Evolutionary conservation across 2,888 invertebrate species (phyloP).

Genomic region (Eupsilia transversa): DNA sequence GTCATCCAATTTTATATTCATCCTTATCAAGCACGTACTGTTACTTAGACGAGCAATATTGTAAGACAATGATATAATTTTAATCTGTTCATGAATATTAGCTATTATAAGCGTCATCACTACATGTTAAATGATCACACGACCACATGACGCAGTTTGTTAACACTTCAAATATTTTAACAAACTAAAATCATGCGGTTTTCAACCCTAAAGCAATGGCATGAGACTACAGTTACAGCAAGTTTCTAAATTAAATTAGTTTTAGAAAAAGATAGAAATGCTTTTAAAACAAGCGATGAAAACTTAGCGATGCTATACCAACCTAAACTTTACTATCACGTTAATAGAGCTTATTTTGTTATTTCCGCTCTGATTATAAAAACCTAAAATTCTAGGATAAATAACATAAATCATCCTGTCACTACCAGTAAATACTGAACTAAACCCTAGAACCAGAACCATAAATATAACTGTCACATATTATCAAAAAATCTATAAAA

Average conservation of each 20-base stretch:
- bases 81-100: slow-evolving; percentile 52
- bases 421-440: slow-evolving; percentile 1
- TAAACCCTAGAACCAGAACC: slow-evolving; percentile 36
- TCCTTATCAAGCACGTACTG: slow-evolving; percentile 30
- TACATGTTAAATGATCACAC: slow-evolving; percentile 58
- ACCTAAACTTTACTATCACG: slow-evolving; percentile 44
- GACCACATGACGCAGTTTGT: slow-evolving; percentile 41
- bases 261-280: slow-evolving; percentile 16
- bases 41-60: slow-evolving; percentile 32
- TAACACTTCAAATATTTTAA: slow-evolving; percentile 35
- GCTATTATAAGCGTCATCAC: slow-evolving; percentile 63
- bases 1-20: slow-evolving; percentile 31
- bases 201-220: slow-evolving; percentile 64
- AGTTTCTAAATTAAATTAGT: slow-evolving; percentile 35
- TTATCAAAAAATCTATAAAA: slow-evolving; percentile 50
- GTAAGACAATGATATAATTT: slow-evolving; percentile 48
- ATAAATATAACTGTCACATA: slow-evolving; percentile 21
- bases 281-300: slow-evolving; percentile 21
- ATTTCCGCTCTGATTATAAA: slow-evolving; percentile 20
- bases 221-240: slow-evolving; percentile 77
- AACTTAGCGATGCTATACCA: slow-evolving; percentile 14
- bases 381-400: background rate
- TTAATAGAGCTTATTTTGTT: slow-evolving; percentile 41
- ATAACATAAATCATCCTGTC: background rate
- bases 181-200: slow-evolving; percentile 49